A percentile compares a stretch with the other conserved stretches of the same genome.
These are phyloP conservation scores for Pseudoatta argentina DNA, from an alignment of 1,140 invertebrate species.

Conservation along the genomic window DNA sequence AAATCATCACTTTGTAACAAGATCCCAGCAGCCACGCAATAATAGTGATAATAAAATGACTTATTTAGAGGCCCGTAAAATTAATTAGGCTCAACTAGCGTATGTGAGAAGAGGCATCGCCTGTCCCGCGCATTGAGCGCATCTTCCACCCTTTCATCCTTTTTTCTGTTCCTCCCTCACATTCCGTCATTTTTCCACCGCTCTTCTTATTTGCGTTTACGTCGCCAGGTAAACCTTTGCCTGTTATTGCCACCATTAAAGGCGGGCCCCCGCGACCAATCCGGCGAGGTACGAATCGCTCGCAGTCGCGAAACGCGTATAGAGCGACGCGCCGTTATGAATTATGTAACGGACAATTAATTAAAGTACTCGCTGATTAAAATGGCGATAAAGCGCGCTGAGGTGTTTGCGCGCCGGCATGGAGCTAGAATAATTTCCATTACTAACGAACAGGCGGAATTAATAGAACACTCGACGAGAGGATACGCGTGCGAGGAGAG, in stretches of 20 bases:
- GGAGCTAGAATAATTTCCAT: slow-evolving; percentile 74
- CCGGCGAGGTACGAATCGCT: slow-evolving; percentile 54
- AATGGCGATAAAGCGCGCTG: slow-evolving; percentile 69
- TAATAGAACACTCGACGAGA: slow-evolving; percentile 70
- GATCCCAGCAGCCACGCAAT: background rate
- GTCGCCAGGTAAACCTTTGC: slow-evolving; percentile 38
- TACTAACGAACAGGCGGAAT: slow-evolving; percentile 74
- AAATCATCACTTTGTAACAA: background rate
- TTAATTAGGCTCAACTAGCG: slow-evolving; percentile 2
- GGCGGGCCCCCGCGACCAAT: slow-evolving; percentile 52
- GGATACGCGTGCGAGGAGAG: slow-evolving; percentile 13
- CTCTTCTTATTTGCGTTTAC: slow-evolving; percentile 50
- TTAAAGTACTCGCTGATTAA: slow-evolving; percentile 75
- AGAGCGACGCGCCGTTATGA: slow-evolving; percentile 63
- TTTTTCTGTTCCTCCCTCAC: background rate
- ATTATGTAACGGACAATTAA: slow-evolving; percentile 77
- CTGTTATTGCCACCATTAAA: slow-evolving; percentile 63
- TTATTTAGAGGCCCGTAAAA: slow-evolving; percentile 24
- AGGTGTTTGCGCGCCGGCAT: slow-evolving; percentile 67
- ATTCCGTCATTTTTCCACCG: slow-evolving; percentile 41
- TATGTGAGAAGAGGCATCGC: too few species aligned
- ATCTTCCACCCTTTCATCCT: background rate
- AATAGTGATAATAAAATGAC: slow-evolving; percentile 29
- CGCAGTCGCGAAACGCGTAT: slow-evolving; percentile 23
- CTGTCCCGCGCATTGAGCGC: background rate